Evolutionary conservation across 1,140 invertebrate species (phyloP).

Genomic region (Zophobas morio): DNA sequence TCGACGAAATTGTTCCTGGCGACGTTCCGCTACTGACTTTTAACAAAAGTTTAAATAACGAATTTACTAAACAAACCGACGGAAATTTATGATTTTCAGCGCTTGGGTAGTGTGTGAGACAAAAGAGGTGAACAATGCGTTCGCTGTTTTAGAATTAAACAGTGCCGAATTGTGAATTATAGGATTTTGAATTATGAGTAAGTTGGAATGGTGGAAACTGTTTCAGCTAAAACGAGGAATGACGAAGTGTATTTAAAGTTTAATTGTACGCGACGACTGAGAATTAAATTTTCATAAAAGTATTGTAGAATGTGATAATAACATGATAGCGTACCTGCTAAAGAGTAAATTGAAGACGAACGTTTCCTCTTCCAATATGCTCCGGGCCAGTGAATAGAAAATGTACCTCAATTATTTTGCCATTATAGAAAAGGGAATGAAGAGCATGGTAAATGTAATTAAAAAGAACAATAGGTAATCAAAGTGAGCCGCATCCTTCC

Average conservation of each 20-base stretch:
- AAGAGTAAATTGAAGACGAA: not conserved
- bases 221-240: too few species aligned
- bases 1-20: conserved; percentile 13
- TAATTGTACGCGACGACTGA: too few species aligned
- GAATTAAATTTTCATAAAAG: too few species aligned
- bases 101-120: conserved; percentile 1
- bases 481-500: too few species aligned
- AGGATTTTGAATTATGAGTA: conserved; percentile 19
- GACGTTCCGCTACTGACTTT: conserved; percentile 25
- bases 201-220: not conserved
- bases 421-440: conserved; percentile 22
- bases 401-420: conserved; percentile 29
- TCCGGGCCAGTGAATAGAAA: not conserved
- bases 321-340: too few species aligned
- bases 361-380: conserved; percentile 4
- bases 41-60: conserved; percentile 31
- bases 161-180: conserved; percentile 5
- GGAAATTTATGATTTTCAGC: conserved; percentile 12
- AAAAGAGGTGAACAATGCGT: conserved; percentile 19
- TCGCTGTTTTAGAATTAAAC: not conserved
- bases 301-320: too few species aligned
- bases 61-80: conserved; percentile 36
- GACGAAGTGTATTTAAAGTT: too few species aligned
- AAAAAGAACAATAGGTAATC: conserved; percentile 1
- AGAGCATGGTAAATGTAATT: conserved; percentile 15